phyloP scores from a whole-genome alignment of 2,113 vertebrate species.

The Actenoides hombroni region DNA sequence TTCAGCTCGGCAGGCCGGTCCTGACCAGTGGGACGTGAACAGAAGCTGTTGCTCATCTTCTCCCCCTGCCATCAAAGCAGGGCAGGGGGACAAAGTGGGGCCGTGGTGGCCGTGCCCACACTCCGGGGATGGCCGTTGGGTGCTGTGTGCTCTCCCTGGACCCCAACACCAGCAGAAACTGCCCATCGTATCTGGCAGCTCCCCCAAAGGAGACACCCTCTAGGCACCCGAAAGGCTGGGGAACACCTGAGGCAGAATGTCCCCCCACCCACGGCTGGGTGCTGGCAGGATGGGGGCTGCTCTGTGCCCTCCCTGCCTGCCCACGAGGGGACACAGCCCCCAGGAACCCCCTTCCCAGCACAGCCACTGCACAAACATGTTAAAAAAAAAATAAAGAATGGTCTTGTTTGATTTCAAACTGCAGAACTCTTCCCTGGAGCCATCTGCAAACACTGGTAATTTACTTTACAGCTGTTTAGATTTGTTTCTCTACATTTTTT shows the following conservation, averaged over 20 bases:
- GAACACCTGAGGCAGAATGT: accelerated
- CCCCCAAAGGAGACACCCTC: neutral
- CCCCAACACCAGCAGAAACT: neutral
- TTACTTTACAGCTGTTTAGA: constrained; percentile 67
- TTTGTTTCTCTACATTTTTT: constrained; percentile 33
- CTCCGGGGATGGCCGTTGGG: neutral
- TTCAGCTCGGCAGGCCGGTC: accelerated
- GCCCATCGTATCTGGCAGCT: neutral
- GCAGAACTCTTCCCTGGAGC: constrained; percentile 60
- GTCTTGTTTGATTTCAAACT: constrained; percentile 53
- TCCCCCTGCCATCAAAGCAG: neutral
- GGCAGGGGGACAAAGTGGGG: neutral
- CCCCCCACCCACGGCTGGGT: neutral
- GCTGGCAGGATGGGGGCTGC: neutral
- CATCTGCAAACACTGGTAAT: constrained; percentile 56
- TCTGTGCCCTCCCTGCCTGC: neutral
- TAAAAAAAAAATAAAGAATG: neutral
- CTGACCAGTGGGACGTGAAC: neutral
- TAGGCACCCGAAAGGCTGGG: neutral
- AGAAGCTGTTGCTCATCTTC: neutral
- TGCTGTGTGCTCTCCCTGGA: neutral
- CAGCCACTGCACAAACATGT: neutral
- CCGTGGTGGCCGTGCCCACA: neutral
- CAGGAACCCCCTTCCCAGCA: accelerated
- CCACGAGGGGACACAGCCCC: accelerated